Evolutionary conservation across 2,888 invertebrate species (phyloP).

Genomic region (Diarsia mendica): DNA sequence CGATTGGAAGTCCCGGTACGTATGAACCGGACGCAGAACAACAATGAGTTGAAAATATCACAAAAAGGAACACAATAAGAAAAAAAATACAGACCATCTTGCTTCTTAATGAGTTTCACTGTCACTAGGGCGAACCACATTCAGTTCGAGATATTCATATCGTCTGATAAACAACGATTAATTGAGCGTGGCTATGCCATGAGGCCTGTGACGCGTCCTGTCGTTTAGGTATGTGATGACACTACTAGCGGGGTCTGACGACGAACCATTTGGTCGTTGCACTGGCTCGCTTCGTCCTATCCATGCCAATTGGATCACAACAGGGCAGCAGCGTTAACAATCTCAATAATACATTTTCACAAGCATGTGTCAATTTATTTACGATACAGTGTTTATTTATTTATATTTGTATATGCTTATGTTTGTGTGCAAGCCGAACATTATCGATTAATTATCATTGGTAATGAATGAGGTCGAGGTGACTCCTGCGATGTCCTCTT

Average conservation of each 20-base stretch:
- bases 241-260: constrained; percentile 70
- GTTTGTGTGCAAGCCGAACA: constrained; percentile 36
- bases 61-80: constrained; percentile 15
- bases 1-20: constrained; percentile 4
- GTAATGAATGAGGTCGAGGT: constrained; percentile 64
- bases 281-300: constrained; percentile 66
- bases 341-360: constrained; percentile 55
- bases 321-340: constrained; percentile 64
- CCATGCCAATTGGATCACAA: constrained; percentile 77
- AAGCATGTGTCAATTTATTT: constrained; percentile 54
- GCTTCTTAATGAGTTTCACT: constrained; percentile 63
- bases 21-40: not conserved
- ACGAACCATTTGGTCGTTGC: constrained; percentile 67
- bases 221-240: constrained; percentile 70
- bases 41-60: constrained; percentile 3
- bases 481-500: constrained; percentile 45
- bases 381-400: constrained; percentile 39
- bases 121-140: constrained; percentile 61
- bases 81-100: constrained; percentile 65
- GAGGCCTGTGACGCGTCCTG: constrained; percentile 69
- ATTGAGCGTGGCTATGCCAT: constrained; percentile 54
- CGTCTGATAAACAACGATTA: constrained; percentile 59
- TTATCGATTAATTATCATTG: constrained; percentile 33
- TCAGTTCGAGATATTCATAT: constrained; percentile 59
- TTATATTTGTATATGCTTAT: constrained; percentile 42